Evolutionary conservation across 2,113 vertebrate genomes (phyloP).

Genomic region (Maccullochella peelii): DNA sequence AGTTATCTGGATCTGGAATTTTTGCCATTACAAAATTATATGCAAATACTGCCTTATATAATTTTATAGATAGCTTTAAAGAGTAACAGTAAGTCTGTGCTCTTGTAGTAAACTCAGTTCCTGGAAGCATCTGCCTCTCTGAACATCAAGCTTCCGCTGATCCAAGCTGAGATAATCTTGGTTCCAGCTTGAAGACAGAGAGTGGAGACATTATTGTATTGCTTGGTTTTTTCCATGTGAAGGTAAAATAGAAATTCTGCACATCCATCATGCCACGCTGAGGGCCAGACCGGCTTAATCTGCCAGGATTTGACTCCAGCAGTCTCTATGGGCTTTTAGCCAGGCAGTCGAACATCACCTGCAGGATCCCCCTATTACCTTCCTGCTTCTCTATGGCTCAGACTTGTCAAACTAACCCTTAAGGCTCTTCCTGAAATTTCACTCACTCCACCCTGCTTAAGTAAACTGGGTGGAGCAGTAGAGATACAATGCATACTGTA

Average conservation of each 20-base stretch:
- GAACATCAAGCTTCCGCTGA: conserved; percentile 39
- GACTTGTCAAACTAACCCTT: conserved; percentile 26
- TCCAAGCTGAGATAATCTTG: conserved; percentile 33
- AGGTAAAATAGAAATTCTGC: conserved; percentile 41
- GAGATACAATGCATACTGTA: conserved; percentile 26
- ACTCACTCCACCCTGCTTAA: conserved; percentile 35
- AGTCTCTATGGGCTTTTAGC: conserved; percentile 20
- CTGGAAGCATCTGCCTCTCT: conserved; percentile 15
- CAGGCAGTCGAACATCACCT: conserved; percentile 44
- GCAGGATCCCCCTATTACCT: conserved; percentile 31
- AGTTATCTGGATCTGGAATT: not conserved
- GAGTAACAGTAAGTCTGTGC: not conserved
- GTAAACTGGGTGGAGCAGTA: conserved; percentile 40
- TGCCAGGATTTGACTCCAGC: conserved; percentile 33
- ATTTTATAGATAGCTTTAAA: not conserved
- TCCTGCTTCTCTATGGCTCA: conserved; percentile 12
- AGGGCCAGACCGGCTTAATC: conserved; percentile 34
- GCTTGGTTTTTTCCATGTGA: conserved; percentile 54
- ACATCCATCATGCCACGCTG: conserved; percentile 56
- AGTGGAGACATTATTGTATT: conserved; percentile 20
- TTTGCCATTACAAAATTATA: not conserved
- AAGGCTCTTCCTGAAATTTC: conserved; percentile 25
- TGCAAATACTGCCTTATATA: not conserved
- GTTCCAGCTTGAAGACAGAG: conserved; percentile 38
- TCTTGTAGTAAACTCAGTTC: not conserved